These are phyloP conservation scores for Anguilla rostrata DNA, from an alignment of 2,113 vertebrate species.

Conservation along the genomic window DNA sequence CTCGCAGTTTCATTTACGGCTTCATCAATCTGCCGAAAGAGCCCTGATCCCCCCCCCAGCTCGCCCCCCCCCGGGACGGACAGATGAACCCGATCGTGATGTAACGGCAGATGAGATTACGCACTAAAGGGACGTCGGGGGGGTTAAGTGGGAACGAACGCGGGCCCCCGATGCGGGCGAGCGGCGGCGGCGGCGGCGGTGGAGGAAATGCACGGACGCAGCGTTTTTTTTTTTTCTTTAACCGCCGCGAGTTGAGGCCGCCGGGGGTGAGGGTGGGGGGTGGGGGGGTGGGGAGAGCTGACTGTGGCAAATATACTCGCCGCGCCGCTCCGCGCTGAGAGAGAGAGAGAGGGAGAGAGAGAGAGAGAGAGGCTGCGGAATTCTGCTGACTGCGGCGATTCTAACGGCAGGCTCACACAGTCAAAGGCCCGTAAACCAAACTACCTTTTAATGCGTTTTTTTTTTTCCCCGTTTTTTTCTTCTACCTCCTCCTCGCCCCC, in stretches of 20 bases:
- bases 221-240: background rate
- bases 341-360: too few relatives aligned
- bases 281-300: background rate
- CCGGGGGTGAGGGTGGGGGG: too few relatives aligned
- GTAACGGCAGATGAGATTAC: background rate
- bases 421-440: background rate
- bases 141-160: background rate
- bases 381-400: background rate
- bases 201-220: constrained; percentile 1
- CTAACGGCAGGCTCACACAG: background rate
- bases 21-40: background rate
- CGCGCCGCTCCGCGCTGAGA: background rate
- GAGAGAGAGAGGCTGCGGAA: background rate
- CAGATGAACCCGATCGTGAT: background rate
- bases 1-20: background rate
- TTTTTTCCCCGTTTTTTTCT: background rate
- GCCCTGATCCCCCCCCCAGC: background rate
- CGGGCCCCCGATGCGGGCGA: too few relatives aligned
- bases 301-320: constrained; percentile 6
- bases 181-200: background rate
- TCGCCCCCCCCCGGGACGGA: background rate
- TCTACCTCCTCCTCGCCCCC: too few relatives aligned
- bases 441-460: constrained; percentile 12
- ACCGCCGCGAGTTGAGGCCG: background rate
- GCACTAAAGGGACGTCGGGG: background rate